A percentile compares a stretch with the other conserved stretches of the same genome.
Conservation (phyloP, 1,140 invertebrate genomes). For the Mercenaria mercenaria region DNA sequence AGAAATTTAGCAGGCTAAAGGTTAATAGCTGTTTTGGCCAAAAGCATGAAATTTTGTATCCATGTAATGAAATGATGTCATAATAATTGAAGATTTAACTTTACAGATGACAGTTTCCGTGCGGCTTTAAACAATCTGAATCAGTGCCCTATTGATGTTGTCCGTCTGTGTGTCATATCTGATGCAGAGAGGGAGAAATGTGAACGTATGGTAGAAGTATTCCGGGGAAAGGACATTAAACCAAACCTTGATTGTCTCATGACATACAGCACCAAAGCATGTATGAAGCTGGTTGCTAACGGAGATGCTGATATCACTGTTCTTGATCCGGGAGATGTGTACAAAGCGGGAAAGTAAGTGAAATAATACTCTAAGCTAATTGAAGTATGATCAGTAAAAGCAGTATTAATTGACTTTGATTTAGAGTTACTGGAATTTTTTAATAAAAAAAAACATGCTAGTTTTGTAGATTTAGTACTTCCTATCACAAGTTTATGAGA, state of each 20-base stretch:
- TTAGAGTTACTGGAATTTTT: no score
- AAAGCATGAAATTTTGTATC: no score
- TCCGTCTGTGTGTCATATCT: conserved; percentile 93
- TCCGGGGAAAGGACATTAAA: conserved; percentile 93
- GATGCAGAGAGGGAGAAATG: conserved; percentile 96
- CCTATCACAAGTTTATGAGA: no score
- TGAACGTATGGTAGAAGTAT: conserved; percentile 95
- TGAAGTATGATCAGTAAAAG: no score
- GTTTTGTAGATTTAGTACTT: no score
- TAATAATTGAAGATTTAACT: no score
- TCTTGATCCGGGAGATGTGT: conserved; percentile 86
- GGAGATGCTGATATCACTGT: conserved; percentile 88
- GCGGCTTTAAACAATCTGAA: conserved; percentile 78
- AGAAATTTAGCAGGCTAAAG: no score
- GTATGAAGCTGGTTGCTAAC: conserved; percentile 93
- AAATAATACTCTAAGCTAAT: no score
- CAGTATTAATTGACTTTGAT: no score
- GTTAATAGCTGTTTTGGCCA: no score
- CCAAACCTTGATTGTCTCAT: conserved; percentile 95
- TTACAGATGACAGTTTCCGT: conserved; percentile 78
- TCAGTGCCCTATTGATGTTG: conserved; percentile 80
- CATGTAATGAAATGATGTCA: no score
- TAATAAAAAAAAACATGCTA: no score
- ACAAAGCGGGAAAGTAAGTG: conserved; percentile 83
- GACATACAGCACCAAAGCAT: conserved; percentile 94